phyloP scores from a whole-genome alignment of 2,797 vertebrate species.

The Kryptolebias ocellatus region DNA sequence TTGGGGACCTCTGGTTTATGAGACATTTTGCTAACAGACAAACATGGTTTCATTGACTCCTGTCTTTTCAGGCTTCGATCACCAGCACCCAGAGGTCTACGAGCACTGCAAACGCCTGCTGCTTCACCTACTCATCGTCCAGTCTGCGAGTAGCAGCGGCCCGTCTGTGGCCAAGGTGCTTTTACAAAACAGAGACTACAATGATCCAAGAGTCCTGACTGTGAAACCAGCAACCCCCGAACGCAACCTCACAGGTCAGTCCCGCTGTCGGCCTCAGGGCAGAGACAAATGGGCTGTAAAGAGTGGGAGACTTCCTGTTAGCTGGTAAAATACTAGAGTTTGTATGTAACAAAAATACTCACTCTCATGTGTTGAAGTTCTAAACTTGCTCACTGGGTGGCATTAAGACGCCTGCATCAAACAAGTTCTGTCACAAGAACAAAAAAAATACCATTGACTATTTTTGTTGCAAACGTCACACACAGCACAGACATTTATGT shows the following conservation, averaged over 20 bases:
- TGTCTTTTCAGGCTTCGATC: slow-evolving; percentile 89
- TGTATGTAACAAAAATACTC: not conserved
- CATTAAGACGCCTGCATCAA: slow-evolving; percentile 27
- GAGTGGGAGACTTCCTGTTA: not conserved
- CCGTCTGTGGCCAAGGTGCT: slow-evolving; percentile 94
- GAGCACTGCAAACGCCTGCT: slow-evolving; percentile 97
- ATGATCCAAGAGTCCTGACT: slow-evolving; percentile 93
- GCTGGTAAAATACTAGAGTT: not conserved
- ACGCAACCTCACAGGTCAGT: slow-evolving; percentile 92
- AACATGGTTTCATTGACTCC: not conserved
- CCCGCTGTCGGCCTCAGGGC: not conserved
- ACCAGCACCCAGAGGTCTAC: slow-evolving; percentile 98
- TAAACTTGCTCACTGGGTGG: slow-evolving; percentile 32
- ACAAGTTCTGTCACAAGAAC: not conserved
- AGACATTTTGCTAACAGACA: no score
- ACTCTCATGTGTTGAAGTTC: not conserved
- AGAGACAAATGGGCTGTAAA: not conserved
- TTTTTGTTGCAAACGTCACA: not conserved
- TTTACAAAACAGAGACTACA: slow-evolving; percentile 95
- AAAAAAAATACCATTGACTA: no score
- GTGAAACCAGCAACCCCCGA: slow-evolving; percentile 90
- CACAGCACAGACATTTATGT: not conserved
- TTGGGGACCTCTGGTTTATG: no score
- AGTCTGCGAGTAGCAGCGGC: slow-evolving; percentile 90
- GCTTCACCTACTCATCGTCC: slow-evolving; percentile 93